A percentile compares a stretch with the other conserved stretches of the same genome.
These are phyloP conservation scores for Embidobia sp. DNA, from an alignment of 2,888 invertebrate species.

Conservation along the genomic window DNA sequence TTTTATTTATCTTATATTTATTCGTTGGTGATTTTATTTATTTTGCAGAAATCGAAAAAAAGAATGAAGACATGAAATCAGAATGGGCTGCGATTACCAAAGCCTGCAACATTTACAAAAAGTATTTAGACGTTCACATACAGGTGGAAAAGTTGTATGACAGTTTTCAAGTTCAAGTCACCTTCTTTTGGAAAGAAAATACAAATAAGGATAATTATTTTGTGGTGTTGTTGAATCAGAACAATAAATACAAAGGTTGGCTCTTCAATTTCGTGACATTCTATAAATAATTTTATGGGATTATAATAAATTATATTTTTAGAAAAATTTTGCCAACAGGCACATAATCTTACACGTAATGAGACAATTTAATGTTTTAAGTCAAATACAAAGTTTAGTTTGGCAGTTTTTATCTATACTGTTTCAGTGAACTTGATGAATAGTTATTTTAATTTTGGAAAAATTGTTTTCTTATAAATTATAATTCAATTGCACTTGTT, in stretches of 20 bases:
- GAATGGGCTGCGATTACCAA: conserved; percentile 73
- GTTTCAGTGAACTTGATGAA: too few species aligned
- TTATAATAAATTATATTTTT: conserved; percentile 58
- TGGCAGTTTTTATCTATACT: too few species aligned
- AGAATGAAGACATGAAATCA: conserved; percentile 63
- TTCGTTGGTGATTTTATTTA: not conserved
- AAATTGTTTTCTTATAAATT: not conserved
- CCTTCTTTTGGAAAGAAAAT: conserved; percentile 70
- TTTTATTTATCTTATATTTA: too few species aligned
- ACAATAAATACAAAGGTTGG: conserved; percentile 74
- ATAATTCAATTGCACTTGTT: too few species aligned
- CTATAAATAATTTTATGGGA: too few species aligned
- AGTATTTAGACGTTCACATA: conserved; percentile 72
- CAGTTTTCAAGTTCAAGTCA: conserved; percentile 68
- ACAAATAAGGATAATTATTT: conserved; percentile 71
- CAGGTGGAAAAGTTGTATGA: conserved; percentile 57
- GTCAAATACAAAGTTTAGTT: too few species aligned
- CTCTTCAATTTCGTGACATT: too few species aligned
- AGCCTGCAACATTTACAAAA: conserved; percentile 72
- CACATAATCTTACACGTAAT: too few species aligned
- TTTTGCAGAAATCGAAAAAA: conserved; percentile 45
- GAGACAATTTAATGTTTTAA: too few species aligned
- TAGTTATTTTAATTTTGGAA: too few species aligned
- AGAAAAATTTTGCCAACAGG: too few species aligned
- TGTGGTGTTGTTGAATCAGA: conserved; percentile 64